phyloP scores from a whole-genome alignment of 2,888 invertebrate genomes.

The Heterodera filipjevi region DNA sequence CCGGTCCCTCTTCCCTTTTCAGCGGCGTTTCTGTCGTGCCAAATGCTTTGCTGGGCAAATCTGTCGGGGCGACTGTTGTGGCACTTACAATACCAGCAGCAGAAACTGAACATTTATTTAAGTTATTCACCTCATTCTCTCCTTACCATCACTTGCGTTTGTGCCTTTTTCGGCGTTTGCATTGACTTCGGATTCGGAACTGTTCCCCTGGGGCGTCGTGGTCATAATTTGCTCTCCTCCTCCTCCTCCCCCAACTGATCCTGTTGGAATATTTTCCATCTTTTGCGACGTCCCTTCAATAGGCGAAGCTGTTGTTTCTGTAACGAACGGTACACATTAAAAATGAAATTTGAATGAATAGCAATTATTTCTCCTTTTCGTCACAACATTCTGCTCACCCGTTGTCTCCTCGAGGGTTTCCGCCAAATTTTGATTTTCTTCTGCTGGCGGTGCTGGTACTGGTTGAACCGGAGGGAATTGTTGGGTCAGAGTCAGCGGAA shows the following conservation, averaged over 20 bases:
- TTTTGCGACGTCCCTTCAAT: neutral
- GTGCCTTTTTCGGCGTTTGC: neutral
- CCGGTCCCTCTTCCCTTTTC: neutral
- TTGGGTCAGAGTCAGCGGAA: neutral
- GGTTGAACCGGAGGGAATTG: constrained; percentile 6
- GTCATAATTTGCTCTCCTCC: neutral
- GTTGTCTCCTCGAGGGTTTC: neutral
- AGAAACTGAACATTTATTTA: neutral
- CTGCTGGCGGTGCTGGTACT: constrained; percentile 6
- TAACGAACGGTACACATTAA: neutral
- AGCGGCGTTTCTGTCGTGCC: neutral
- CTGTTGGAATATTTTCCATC: neutral
- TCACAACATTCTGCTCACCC: neutral
- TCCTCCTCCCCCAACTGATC: neutral
- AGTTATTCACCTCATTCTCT: neutral
- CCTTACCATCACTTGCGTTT: neutral
- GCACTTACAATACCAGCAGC: neutral
- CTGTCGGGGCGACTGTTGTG: neutral
- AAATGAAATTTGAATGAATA: no score
- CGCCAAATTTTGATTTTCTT: neutral
- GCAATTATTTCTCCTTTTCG: neutral
- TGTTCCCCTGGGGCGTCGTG: neutral
- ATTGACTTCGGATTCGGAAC: neutral
- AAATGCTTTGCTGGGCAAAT: neutral
- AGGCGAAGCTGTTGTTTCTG: neutral